Percentiles rank a stretch among this genome's conserved stretches.
Conservation (phyloP, 2,113 vertebrate genomes). For the Coptodon rendalli region DNA sequence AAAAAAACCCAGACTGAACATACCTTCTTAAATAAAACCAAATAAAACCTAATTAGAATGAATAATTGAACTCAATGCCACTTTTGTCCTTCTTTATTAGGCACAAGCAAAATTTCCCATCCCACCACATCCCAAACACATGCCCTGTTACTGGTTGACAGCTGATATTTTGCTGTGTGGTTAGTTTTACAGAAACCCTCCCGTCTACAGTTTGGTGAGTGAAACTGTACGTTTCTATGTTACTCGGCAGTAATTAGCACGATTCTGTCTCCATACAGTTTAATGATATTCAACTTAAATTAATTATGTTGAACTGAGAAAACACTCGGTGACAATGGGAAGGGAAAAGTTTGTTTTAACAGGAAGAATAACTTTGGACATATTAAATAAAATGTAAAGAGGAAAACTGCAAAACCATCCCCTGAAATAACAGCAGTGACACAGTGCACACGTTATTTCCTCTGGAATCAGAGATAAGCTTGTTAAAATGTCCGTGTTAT, state of each 20-base stretch:
- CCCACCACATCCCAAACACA: not conserved
- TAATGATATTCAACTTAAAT: not conserved
- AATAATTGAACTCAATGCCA: not conserved
- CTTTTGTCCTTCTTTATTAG: not conserved
- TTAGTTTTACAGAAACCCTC: not conserved
- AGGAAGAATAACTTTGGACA: not conserved
- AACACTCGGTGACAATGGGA: not conserved
- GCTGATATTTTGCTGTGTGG: not conserved
- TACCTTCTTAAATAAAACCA: not conserved
- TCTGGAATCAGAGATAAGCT: not conserved
- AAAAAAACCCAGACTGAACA: fast-evolving
- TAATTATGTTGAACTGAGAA: not conserved
- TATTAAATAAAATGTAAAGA: not conserved
- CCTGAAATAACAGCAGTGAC: not conserved
- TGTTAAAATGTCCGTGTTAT: not conserved
- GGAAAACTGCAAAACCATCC: not conserved
- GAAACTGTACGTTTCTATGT: not conserved
- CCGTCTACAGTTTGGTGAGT: not conserved
- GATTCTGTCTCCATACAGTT: not conserved
- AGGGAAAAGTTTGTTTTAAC: not conserved
- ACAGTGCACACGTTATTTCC: not conserved
- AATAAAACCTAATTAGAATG: not conserved
- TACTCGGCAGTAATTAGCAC: not conserved
- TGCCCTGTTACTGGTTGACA: not conserved
- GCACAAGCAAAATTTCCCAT: not conserved